phyloP scores from a whole-genome alignment of 2,888 invertebrate species.

The Tipula confusa region DNA sequence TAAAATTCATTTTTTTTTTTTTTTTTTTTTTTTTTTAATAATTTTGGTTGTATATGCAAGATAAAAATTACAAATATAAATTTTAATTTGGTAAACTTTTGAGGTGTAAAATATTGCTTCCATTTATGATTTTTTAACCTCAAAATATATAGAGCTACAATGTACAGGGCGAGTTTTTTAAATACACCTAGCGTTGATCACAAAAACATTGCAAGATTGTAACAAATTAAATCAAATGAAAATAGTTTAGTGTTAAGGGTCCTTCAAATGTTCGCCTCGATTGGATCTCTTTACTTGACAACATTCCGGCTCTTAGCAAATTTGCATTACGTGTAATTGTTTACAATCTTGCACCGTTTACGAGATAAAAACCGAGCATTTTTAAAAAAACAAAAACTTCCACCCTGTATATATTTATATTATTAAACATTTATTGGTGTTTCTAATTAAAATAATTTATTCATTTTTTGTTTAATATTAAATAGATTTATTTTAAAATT shows the following conservation, averaged over 20 bases:
- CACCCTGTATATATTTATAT: not conserved
- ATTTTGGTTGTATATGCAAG: not conserved
- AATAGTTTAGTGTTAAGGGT: no score
- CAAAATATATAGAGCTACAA: not conserved
- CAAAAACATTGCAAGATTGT: no score
- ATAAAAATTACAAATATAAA: not conserved
- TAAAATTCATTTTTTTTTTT: not conserved
- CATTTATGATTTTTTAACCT: not conserved
- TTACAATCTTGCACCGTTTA: no score
- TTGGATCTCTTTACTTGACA: no score
- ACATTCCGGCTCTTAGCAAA: no score
- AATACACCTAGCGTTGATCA: no score
- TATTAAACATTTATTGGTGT: not conserved
- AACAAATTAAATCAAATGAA: no score
- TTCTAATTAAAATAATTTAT: not conserved
- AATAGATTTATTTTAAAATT: not conserved
- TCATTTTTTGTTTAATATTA: not conserved
- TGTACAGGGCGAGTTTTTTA: no score
- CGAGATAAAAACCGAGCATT: no score
- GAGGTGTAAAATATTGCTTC: conserved; percentile 15
- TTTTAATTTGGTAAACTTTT: not conserved
- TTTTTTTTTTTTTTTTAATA: not conserved
- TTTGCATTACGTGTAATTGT: no score
- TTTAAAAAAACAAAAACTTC: no score
- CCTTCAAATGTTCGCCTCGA: no score